Base-by-base conservation (phyloP, 2,888 invertebrate genomes). In the Cactoblastis cactorum region DNA sequence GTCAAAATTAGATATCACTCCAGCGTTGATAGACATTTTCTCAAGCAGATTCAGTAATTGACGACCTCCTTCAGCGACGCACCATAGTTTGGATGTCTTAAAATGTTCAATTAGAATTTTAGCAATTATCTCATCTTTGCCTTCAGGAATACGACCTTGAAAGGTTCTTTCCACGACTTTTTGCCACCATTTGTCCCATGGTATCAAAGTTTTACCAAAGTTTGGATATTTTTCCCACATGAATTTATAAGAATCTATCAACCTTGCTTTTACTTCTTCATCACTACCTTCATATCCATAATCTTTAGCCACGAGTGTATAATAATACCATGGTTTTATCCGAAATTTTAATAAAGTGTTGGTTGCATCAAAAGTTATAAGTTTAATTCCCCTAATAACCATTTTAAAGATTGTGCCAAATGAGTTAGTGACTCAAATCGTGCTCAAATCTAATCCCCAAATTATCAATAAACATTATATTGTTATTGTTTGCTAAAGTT, bases 1-100 rank as follows among this genome's bases (percentile, higher is more conserved):
- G 84, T 98, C 98, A 83, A 95, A 96, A 81, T 98, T 98, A 4
- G 97, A 96, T 59, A 98, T 93, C 0, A 97, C 92, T 2, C 97
- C 97, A 38, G 97, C 61, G 4, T 74, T 63, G 11, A 92, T 65
- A 18, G 80, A 77, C 49, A 77, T 81, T 9, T 74, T 71, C 54
- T 79, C 83, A 5, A 96, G 76, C 54, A 91, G 89, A 18, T 92
- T 80, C 1, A 97, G 82, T n/a, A 96, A 79, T 51, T 92, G 91
- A 8, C 91, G 70, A 17, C 92, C 90, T 12, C 95, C 95, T 41
- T 93, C 90, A 59, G 92, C 91, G 8, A 70, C 53, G 65, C 92
- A 88, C 97, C 97, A 98, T 68, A 94, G 94, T 51, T 91, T 90
- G 0, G 91, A 81, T 0, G 94, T 94, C 67, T 92, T 91, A 69